Conservation (phyloP, 2,797 vertebrate genomes). For the Sarcophilus harrisii region DNA sequence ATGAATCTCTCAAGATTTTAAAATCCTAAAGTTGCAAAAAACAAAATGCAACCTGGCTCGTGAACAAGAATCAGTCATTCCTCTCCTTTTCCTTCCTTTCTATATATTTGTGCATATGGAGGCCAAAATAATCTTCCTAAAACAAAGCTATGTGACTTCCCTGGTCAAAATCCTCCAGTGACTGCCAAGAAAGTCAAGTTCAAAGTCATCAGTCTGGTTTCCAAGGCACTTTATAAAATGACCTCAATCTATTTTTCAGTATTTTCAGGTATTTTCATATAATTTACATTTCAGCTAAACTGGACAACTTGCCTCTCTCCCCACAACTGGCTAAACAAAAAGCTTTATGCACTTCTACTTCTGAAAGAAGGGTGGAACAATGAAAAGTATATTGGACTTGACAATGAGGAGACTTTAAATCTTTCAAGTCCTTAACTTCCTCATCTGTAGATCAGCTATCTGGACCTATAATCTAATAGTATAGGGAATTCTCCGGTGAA, state of each 20-base stretch:
- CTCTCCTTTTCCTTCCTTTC: not conserved
- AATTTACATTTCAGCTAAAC: not conserved
- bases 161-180: not conserved
- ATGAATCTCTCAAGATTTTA: not conserved
- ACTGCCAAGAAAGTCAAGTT: not conserved
- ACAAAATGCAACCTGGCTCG: not conserved
- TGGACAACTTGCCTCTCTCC: not conserved
- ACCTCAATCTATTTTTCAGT: no score
- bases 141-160: not conserved
- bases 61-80: not conserved
- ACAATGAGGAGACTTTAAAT: not conserved
- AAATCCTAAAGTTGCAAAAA: not conserved
- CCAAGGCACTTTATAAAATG: not conserved
- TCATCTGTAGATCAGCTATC: not conserved
- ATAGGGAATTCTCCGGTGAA: no score
- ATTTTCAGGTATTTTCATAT: not conserved
- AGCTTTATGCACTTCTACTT: not conserved
- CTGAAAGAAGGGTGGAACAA: not conserved
- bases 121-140: not conserved
- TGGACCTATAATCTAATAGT: not conserved
- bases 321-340: not conserved
- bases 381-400: not conserved
- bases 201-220: not conserved
- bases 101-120: not conserved
- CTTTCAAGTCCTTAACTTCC: not conserved